Conservation (phyloP, 1,140 invertebrate genomes). For the Calliphora vicina region DNA sequence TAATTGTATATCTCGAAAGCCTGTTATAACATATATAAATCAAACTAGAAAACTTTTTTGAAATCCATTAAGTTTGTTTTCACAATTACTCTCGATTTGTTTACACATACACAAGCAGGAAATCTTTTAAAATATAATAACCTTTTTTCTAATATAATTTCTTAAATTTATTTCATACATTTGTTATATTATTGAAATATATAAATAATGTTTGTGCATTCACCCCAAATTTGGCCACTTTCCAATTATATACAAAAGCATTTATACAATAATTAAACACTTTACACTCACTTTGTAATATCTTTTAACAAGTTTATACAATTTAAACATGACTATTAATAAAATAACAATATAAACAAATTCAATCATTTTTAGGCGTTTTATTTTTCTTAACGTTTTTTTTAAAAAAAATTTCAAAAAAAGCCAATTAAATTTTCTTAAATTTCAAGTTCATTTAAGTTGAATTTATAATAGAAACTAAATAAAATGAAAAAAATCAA, state of each 20-base stretch:
- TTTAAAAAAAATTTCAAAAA: slow-evolving; percentile 1
- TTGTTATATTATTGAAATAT: background rate
- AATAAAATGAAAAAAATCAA: background rate
- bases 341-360: slow-evolving; percentile 1
- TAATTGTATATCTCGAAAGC: too few species aligned
- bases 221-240: background rate
- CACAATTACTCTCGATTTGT: too few species aligned
- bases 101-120: too few species aligned
- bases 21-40: too few species aligned
- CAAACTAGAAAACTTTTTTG: too few species aligned
- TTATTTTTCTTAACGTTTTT: background rate
- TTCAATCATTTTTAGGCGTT: slow-evolving; percentile 4
- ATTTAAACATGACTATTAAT: slow-evolving; percentile 4
- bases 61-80: too few species aligned
- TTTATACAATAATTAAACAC: too few species aligned
- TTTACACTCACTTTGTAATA: slow-evolving; percentile 18
- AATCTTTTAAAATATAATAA: too few species aligned
- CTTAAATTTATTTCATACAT: too few species aligned
- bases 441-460: slow-evolving; percentile 19
- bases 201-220: background rate
- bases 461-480: background rate
- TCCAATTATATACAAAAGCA: too few species aligned
- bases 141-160: too few species aligned
- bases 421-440: background rate
- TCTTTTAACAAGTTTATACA: slow-evolving; percentile 11